These are phyloP conservation scores for Caenorhabditis zanzibari DNA, from an alignment of 2,888 invertebrate species.

Conservation along the genomic window DNA sequence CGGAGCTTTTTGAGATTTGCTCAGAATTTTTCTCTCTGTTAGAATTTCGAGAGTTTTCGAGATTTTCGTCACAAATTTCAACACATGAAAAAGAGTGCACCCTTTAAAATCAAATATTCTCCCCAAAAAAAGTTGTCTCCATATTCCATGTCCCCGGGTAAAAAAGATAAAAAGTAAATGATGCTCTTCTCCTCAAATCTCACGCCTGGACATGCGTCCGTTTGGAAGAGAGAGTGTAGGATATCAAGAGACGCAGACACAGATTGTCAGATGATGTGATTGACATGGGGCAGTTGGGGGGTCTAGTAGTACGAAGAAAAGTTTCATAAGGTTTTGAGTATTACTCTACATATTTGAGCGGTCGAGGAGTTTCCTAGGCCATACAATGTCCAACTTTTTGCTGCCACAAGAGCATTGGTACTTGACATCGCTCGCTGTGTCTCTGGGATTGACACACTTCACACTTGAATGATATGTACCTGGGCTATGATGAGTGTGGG, in stretches of 20 bases:
- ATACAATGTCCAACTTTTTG: too few relatives aligned
- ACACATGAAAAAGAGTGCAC: too few relatives aligned
- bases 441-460: not conserved
- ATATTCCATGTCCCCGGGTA: not conserved
- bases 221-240: constrained; percentile 8
- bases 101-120: constrained; percentile 37
- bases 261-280: constrained; percentile 64
- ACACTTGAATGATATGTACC: not conserved
- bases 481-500: not conserved
- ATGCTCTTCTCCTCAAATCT: constrained; percentile 24
- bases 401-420: too few relatives aligned
- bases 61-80: too few relatives aligned
- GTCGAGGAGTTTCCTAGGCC: not conserved
- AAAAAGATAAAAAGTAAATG: constrained; percentile 60
- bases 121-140: constrained; percentile 32
- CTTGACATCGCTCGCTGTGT: too few relatives aligned
- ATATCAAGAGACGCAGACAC: constrained; percentile 19
- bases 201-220: too few relatives aligned
- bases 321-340: not conserved
- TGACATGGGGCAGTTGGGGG: constrained; percentile 53
- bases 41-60: too few relatives aligned
- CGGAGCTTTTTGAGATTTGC: too few relatives aligned
- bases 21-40: too few relatives aligned
- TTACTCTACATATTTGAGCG: not conserved
- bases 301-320: not conserved